Base-by-base conservation (phyloP, 2,113 vertebrate species). In the Boleophthalmus pectinirostris region DNA sequence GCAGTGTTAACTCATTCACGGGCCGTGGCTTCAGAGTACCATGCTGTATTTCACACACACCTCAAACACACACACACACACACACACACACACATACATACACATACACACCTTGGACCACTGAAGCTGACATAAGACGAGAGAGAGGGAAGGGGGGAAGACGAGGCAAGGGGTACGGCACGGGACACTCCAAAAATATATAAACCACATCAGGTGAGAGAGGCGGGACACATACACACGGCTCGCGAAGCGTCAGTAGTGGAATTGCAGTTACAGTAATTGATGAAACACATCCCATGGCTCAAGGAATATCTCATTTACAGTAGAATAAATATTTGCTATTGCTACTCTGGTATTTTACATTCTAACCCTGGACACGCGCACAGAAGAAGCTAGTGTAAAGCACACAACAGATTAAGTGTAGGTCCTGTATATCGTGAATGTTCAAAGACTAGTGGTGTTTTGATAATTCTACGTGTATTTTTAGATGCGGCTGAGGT, bases 291-390 rank as follows among this genome's bases (percentile, higher is more conserved):
- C 92, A 93, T 96, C 96, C 97, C 96, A 96, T 97, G 96, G 98
- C 97, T 98, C 96, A 94, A 96, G 95, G 96, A 96, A 93, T 94
- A 95, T 94, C 90, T 98, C 95, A 97, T 97, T 95, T 98, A 97
- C 97, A 98, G 95, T 97, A 97, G 96, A 99, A 98, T 98, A 98
- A 98, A 99, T 99, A 98, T 96, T 94, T 95, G 83, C 97, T 98
- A 98, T 97, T 97, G 96, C 96, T 98, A 98, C 95, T 97, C 86
- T 89, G 90, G 90, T 89, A 93, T 95, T 96, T 96, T 97, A 98
- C 96, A 97, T 97, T 96, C 97, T 98, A 98, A 97, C 93, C 94
- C 95, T 96, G 93, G 78, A 94, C 95, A 95, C 94, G 96, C 96
- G 96, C 96, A 97, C 96, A 92, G 94, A 96, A 95, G 56, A 92